phyloP scores from a whole-genome alignment of 1,140 invertebrate species.

The Acromyrmex echinatior region DNA sequence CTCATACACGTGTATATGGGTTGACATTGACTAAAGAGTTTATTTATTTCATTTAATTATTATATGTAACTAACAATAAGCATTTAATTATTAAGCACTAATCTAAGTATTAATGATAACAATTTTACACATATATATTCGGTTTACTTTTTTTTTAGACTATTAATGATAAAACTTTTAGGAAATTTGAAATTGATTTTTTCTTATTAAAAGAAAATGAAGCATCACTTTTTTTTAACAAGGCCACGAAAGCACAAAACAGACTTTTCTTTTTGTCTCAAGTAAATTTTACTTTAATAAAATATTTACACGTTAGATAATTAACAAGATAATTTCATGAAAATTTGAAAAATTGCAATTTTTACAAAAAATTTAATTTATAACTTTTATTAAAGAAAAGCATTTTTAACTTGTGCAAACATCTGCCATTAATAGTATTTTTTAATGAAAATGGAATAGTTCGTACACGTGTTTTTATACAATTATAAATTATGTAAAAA shows the following conservation, averaged over 20 bases:
- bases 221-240: not conserved
- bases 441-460: not conserved
- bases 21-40: too few species aligned
- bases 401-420: not conserved
- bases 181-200: not conserved
- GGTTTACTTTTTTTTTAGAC: not conserved
- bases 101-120: too few species aligned
- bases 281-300: not conserved
- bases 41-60: too few species aligned
- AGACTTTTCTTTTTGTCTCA: not conserved
- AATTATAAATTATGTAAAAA: slow-evolving; percentile 11
- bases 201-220: not conserved
- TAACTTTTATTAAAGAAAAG: not conserved
- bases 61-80: too few species aligned
- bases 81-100: too few species aligned
- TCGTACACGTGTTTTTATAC: not conserved
- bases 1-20: not conserved
- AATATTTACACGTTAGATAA: not conserved
- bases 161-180: not conserved
- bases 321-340: not conserved
- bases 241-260: not conserved
- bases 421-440: not conserved
- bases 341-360: not conserved
- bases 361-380: not conserved
- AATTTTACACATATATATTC: too few species aligned